phyloP scores from a whole-genome alignment of 2,797 vertebrate species.

The Nannoperca australis region DNA sequence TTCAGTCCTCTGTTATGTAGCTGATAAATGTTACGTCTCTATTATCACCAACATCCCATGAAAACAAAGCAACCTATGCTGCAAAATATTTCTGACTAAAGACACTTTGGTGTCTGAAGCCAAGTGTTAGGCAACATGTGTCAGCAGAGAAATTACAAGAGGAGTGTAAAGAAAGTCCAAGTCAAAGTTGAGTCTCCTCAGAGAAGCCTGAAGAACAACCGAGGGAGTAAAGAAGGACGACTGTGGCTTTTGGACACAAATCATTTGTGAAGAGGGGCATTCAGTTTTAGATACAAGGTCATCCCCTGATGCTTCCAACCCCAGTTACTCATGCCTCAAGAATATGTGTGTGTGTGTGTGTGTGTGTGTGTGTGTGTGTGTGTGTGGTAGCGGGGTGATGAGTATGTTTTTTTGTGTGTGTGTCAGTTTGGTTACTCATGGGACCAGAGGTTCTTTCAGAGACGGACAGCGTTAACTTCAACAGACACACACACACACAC shows the following conservation, averaged over 20 bases:
- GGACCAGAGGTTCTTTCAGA: slow-evolving; percentile 73
- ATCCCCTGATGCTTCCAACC: slow-evolving; percentile 55
- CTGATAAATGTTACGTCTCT: slow-evolving; percentile 18
- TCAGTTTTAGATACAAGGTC: slow-evolving; percentile 75
- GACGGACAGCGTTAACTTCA: slow-evolving; percentile 74
- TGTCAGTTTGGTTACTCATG: slow-evolving; percentile 65
- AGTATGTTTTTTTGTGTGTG: too few species aligned
- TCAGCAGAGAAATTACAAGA: slow-evolving; percentile 22
- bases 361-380: slow-evolving; percentile 38
- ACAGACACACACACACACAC: slow-evolving; percentile 49
- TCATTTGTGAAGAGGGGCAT: slow-evolving; percentile 69
- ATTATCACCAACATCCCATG: slow-evolving; percentile 20
- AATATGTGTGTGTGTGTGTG: slow-evolving; percentile 38
- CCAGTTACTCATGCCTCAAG: slow-evolving; percentile 72
- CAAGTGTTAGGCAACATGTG: slow-evolving; percentile 55
- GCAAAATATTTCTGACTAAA: slow-evolving; percentile 26
- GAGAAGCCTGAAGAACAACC: slow-evolving; percentile 40
- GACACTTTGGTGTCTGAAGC: slow-evolving; percentile 26
- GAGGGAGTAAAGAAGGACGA: slow-evolving; percentile 53
- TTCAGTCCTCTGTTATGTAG: not conserved
- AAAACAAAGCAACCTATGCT: slow-evolving; percentile 18
- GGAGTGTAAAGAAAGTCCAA: slow-evolving; percentile 30
- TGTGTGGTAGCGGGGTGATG: too few species aligned
- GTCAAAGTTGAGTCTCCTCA: slow-evolving; percentile 52
- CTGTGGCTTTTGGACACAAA: slow-evolving; percentile 67